These are phyloP conservation scores for Polia nebulosa DNA, from an alignment of 2,888 invertebrate genomes.

Conservation along the genomic window DNA sequence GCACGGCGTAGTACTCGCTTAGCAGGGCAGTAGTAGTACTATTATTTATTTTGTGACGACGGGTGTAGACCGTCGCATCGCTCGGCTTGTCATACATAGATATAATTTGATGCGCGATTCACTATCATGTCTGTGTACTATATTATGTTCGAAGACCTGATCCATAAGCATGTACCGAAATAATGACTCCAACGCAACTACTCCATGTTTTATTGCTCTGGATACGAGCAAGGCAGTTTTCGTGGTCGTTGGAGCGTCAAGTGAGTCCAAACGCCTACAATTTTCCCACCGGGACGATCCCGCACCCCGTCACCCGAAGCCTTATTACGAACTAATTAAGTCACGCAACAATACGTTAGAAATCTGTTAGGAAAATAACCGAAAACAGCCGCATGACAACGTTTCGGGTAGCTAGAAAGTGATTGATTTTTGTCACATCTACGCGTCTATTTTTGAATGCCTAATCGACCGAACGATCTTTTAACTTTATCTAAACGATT, in stretches of 20 bases:
- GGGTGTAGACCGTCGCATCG: too few species aligned
- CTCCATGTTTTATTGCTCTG: slow-evolving; percentile 69
- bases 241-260: slow-evolving; percentile 86
- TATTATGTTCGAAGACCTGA: neutral
- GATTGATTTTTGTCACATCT: slow-evolving; percentile 43
- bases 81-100: neutral
- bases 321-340: slow-evolving; percentile 79
- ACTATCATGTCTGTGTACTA: neutral
- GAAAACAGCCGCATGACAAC: slow-evolving; percentile 32
- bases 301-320: slow-evolving; percentile 80
- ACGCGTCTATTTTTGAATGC: neutral
- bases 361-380: slow-evolving; percentile 63
- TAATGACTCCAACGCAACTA: slow-evolving; percentile 19
- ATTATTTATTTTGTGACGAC: too few species aligned
- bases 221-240: slow-evolving; percentile 79
- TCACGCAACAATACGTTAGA: slow-evolving; percentile 66
- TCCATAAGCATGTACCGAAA: neutral
- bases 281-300: slow-evolving; percentile 83
- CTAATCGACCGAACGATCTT: slow-evolving; percentile 14
- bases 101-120: neutral
- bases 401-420: slow-evolving; percentile 28
- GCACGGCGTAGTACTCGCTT: neutral
- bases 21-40: neutral
- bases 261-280: slow-evolving; percentile 83
- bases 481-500: slow-evolving; percentile 16